A percentile compares a stretch with the other conserved stretches of the same genome.
These are phyloP conservation scores for Trogon melanurus DNA, from an alignment of 2,113 vertebrate species.

Conservation along the genomic window DNA sequence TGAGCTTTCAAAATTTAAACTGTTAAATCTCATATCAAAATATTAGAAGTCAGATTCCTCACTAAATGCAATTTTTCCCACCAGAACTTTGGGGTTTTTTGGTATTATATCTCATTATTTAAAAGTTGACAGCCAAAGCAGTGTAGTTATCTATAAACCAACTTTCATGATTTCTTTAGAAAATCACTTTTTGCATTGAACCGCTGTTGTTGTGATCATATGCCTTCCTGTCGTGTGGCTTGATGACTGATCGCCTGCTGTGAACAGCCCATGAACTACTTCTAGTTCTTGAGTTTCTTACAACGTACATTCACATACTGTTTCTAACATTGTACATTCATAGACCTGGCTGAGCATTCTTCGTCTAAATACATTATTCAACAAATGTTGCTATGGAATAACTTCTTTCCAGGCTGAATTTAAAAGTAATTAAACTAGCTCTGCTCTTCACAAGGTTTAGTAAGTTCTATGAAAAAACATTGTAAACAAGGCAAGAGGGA, in stretches of 20 bases:
- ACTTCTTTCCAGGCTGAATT: neutral
- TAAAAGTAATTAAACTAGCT: neutral
- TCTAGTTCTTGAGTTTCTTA: neutral
- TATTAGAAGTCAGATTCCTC: neutral
- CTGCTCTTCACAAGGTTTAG: neutral
- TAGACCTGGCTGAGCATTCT: neutral
- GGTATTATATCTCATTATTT: neutral
- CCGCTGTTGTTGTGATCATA: neutral
- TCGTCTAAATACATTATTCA: conserved; percentile 27
- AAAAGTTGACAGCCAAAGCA: neutral
- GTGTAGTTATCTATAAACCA: neutral
- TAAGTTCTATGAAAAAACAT: neutral
- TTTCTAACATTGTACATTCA: neutral
- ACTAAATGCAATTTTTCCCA: neutral
- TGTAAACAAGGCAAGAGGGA: neutral
- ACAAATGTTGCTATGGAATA: neutral
- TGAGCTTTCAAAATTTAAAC: neutral
- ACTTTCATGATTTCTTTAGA: neutral
- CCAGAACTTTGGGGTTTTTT: neutral
- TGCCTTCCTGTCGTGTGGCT: neutral
- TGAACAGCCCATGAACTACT: neutral
- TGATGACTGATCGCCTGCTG: neutral
- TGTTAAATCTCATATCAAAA: neutral
- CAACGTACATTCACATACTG: neutral
- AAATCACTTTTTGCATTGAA: neutral